Evolutionary conservation across 2,888 invertebrate genomes (phyloP), one percentile per base, ranked within the genome.

Genomic region (Alviniconcha strummeri): DNA sequence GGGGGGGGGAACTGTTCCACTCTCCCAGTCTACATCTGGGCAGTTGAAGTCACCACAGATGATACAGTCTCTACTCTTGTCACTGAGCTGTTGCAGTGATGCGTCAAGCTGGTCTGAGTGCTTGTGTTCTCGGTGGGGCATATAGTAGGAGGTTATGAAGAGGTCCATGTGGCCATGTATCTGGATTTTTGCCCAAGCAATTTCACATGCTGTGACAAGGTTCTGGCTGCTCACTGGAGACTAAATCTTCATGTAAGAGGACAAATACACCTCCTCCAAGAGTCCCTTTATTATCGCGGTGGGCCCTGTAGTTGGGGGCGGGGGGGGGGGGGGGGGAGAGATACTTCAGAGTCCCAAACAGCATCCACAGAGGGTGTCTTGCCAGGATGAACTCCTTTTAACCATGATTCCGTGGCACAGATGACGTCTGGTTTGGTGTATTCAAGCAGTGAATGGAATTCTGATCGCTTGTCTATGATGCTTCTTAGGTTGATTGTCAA

Each of bases 11-110:
- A 54, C 75, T 54, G 55, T 17, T 4, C 54, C 54, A 4, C 15
- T 75, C 15, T 55, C 15, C 75, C 75, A 75, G 17, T 75, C 55
- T 54, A 55, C 15, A 15, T 75, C 75, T 13, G 75, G 75, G 17
- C 75, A 75, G 19, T 75, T 75, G 55, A 75, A 75, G 55, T 75
- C 75, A 55, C 55, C 75, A 17, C 55, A 54, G 15, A 75, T 7
- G 17, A 75, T 55, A 15, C 4, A 15, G 55, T 75, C 8, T 17
- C 17, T 52, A 4, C 55, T 5, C 55, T 55, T 75, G 17, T 54
- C 75, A 55, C 6, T 17, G 8, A 55, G 15, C 7, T 55, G n/a
- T 4, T 75, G 75, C 1, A 55, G 17, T 6, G 55, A 55, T 11
- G 54, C 55, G 15, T 75, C 55, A 7, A 75, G 17, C 4, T 55